These are phyloP conservation scores for Cacatua alba DNA, from an alignment of 2,113 vertebrate species.

Conservation along the genomic window DNA sequence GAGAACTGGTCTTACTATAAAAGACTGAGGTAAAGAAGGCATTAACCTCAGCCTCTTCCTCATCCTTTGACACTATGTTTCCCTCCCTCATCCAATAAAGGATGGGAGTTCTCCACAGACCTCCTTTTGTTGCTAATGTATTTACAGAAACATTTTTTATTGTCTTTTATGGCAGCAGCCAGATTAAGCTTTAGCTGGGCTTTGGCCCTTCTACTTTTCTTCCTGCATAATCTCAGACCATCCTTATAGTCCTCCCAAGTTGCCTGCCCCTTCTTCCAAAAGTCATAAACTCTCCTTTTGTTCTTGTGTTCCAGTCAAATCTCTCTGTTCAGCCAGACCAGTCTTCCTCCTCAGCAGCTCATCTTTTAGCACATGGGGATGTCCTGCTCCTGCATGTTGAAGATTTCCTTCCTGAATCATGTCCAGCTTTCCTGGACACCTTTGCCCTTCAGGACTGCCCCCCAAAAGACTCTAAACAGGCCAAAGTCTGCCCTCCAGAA, in stretches of 20 bases:
- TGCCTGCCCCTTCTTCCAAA: background rate
- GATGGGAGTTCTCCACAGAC: background rate
- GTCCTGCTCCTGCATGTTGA: background rate
- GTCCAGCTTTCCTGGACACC: background rate
- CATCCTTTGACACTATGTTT: background rate
- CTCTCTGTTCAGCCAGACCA: background rate
- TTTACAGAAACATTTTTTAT: background rate
- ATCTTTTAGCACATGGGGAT: background rate
- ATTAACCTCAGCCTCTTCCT: background rate
- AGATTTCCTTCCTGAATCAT: background rate
- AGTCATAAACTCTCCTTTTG: background rate
- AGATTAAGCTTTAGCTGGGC: background rate
- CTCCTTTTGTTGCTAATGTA: background rate
- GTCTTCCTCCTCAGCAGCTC: background rate
- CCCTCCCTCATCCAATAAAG: background rate
- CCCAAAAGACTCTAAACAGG: background rate
- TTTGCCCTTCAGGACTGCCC: background rate
- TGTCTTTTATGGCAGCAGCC: background rate
- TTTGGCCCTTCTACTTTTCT: background rate
- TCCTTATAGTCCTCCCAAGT: background rate
- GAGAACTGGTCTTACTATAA: background rate
- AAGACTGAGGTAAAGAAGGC: background rate
- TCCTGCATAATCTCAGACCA: background rate
- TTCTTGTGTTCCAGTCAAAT: background rate
- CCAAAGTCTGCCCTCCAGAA: background rate